Evolutionary conservation across 2,888 invertebrate genomes (phyloP), one percentile per base, ranked within the genome.

Genomic region (Clunio marinus): DNA sequence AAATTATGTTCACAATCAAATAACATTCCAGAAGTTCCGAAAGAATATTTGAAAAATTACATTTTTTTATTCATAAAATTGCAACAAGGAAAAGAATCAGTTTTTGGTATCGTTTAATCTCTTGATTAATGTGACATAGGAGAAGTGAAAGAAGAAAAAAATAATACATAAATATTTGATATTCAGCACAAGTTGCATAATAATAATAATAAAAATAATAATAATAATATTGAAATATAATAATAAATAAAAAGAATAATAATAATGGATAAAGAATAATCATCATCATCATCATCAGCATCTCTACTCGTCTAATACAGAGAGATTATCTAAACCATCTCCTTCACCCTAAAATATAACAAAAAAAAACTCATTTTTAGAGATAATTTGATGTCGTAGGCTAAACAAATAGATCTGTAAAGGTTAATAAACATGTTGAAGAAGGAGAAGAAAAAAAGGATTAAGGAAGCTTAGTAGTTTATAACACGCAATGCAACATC

Each of bases 251-350:
- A n/a, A n/a, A n/a, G n/a, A n/a, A n/a, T n/a, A n/a, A n/a, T n/a
- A n/a, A n/a, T n/a, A n/a, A n/a, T n/a, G n/a, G n/a, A n/a, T n/a
- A n/a, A 41, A 15, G 51, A 17, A 22, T n/a, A n/a, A n/a, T n/a
- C n/a, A n/a, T n/a, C n/a, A n/a, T n/a, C n/a, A n/a, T n/a, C n/a
- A n/a, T 51, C 51, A 51, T 51, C 17, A 51, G 20, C 51, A 51
- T 51, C 22, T n/a, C 22, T 51, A 51, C 51, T 51, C 51, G 51
- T 51, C 51, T 51, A 51, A 51, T 51, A 51, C 7, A 32, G 5
- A 20, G 51, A 22, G 22, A 51, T 7, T 22, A 51, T 51, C 51
- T n/a, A n/a, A n/a, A n/a, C n/a, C n/a, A n/a, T n/a, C n/a, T n/a
- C n/a, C n/a, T n/a, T n/a, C 51, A 41, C 41, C 41, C 32, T 15